Conservation (phyloP, 2,113 vertebrate genomes). For the Hippocampus abdominalis region DNA sequence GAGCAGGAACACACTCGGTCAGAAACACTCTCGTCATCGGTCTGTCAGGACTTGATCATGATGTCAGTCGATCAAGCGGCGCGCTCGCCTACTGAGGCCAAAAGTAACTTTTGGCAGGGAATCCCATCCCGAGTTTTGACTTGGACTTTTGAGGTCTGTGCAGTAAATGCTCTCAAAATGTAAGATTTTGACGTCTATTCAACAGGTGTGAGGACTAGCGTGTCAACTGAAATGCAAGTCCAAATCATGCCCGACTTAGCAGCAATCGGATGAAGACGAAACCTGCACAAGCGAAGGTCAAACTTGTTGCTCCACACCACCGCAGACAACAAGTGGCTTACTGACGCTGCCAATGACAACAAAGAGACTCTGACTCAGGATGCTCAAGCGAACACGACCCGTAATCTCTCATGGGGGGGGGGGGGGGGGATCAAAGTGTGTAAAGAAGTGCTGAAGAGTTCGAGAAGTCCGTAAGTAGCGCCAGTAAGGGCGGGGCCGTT, state of each 20-base stretch:
- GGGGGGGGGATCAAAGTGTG: constrained; percentile 39
- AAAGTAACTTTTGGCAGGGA: constrained; percentile 3
- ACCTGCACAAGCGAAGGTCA: not conserved
- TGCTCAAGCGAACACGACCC: constrained; percentile 36
- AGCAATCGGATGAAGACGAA: too few species aligned
- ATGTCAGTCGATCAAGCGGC: constrained; percentile 44
- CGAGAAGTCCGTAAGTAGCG: constrained; percentile 17
- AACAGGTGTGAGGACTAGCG: too few species aligned
- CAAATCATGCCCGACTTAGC: too few species aligned
- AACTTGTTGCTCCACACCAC: constrained; percentile 38
- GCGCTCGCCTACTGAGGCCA: not conserved
- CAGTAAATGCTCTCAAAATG: too few species aligned
- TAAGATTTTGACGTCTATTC: too few species aligned
- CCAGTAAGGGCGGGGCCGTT: constrained; percentile 50
- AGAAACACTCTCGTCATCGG: constrained; percentile 19
- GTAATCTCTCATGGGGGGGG: constrained; percentile 47
- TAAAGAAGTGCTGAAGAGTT: constrained; percentile 41
- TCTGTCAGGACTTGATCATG: constrained; percentile 42
- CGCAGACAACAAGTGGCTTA: constrained; percentile 4
- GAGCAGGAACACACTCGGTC: constrained; percentile 43
- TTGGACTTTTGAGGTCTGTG: too few species aligned
- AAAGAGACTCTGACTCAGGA: constrained; percentile 40
- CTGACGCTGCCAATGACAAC: constrained; percentile 43
- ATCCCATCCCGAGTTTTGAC: too few species aligned
- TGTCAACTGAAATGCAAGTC: too few species aligned